Evolutionary conservation across 2,797 vertebrate species (phyloP), one percentile per base, ranked within the genome.

Genomic region (Leptatherina wallacei): DNA sequence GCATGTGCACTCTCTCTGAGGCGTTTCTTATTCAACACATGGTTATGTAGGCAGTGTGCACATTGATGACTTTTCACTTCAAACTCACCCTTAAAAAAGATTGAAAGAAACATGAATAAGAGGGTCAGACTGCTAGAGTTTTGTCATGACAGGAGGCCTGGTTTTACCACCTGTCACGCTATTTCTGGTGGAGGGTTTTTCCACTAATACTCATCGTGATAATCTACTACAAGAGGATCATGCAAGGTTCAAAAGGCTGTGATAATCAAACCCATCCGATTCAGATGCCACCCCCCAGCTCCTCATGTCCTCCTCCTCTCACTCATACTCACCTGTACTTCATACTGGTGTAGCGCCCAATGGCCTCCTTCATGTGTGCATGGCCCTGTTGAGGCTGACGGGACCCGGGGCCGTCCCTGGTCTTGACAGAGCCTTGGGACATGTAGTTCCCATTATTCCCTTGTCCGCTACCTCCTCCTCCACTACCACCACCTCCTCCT

Each of bases 301-400:
- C 35, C 44, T 27, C 38, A 7, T 10, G 65, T 65, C 64, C 75
- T 32, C 27, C 69, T 51, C 65, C 64, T 59, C 60, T 3, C 35
- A 4, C 66, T 51, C 73, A 78, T 57, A 78, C 94, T 94, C 93
- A 95, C 94, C 94, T 95, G 93, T 95, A 95, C 75, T 95, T 95
- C 94, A 95, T 95, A 56, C 78, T 95, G 80, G 88, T 93, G 90
- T 94, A 93, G 58, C 94, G 89, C 81, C 95, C 94, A 18, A 95
- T 93, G 80, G 94, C 94, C 83, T 95, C 94, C 90, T 95, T 95
- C 94, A 95, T 95, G 91, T 95, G 94, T 83, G 95, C 93, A 79
- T 95, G 95, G 75, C 94, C 93, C 47, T 94, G 94, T 0, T 90
- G 86, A 0, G 79, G 84, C 14, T 89, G 91, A 0, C 93, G 89